phyloP scores from a whole-genome alignment of 2,113 vertebrate genomes.

The Limanda limanda region DNA sequence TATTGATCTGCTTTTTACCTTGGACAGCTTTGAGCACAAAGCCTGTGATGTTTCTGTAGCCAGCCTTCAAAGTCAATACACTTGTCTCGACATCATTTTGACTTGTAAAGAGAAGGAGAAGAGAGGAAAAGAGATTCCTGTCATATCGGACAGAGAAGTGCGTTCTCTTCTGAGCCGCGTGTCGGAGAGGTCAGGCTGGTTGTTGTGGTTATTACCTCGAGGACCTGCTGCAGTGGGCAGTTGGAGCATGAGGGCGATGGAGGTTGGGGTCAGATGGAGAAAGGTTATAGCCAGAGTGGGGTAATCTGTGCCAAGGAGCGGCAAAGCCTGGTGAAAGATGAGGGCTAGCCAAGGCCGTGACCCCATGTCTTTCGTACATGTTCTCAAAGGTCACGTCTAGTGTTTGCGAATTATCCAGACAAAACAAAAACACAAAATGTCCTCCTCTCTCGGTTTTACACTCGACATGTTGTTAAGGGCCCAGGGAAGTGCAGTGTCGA shows the following conservation, averaged over 20 bases:
- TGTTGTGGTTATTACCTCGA: slow-evolving; percentile 57
- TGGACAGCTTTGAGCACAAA: slow-evolving; percentile 72
- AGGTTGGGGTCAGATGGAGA: slow-evolving; percentile 50
- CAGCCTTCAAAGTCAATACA: slow-evolving; percentile 76
- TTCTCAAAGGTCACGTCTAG: slow-evolving; percentile 28
- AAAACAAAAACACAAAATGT: neutral
- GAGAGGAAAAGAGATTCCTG: slow-evolving; percentile 66
- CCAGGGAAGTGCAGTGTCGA: too few relatives aligned
- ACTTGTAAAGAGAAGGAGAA: slow-evolving; percentile 61
- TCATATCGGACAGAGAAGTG: slow-evolving; percentile 57
- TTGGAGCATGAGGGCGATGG: slow-evolving; percentile 26
- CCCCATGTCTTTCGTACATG: slow-evolving; percentile 41
- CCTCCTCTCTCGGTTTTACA: slow-evolving; percentile 2
- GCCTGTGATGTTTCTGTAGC: slow-evolving; percentile 78
- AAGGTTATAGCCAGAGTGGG: slow-evolving; percentile 53
- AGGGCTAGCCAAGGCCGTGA: slow-evolving; percentile 36
- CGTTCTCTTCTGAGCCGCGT: slow-evolving; percentile 44
- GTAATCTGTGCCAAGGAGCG: slow-evolving; percentile 27
- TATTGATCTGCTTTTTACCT: slow-evolving; percentile 81
- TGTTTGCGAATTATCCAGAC: slow-evolving; percentile 38
- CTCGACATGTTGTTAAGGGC: neutral
- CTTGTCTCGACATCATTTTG: slow-evolving; percentile 68
- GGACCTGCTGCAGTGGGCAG: slow-evolving; percentile 42
- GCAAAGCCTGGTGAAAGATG: slow-evolving; percentile 29
- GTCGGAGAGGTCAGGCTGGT: slow-evolving; percentile 57